Evolutionary conservation across 2,888 invertebrate genomes (phyloP).

Genomic region (Pandemis corylana): DNA sequence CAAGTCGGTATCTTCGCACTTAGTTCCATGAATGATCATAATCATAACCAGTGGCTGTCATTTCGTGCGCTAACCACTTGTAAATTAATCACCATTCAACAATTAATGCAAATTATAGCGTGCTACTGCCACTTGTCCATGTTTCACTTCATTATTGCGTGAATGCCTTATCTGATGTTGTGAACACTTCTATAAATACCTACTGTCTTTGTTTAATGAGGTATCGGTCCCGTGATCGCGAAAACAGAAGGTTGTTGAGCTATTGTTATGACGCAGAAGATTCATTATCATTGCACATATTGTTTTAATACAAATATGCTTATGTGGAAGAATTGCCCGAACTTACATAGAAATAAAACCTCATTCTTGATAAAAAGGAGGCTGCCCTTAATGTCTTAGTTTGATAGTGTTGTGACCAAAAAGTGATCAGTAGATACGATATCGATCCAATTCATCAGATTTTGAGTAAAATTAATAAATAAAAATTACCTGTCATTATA

Average conservation of each 20-base stretch:
- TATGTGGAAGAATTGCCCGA: background rate
- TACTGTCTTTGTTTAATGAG: slow-evolving; percentile 5
- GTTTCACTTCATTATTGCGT: slow-evolving; percentile 21
- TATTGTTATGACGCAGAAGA: slow-evolving; percentile 4
- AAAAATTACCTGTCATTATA: no score
- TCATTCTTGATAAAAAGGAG: background rate
- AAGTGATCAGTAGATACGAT: no score
- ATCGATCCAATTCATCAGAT: no score
- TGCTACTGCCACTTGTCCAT: slow-evolving; percentile 8
- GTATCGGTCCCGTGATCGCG: slow-evolving; percentile 10
- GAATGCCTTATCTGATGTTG: slow-evolving; percentile 26
- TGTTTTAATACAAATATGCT: background rate
- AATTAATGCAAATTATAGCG: slow-evolving; percentile 16
- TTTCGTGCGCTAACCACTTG: slow-evolving; percentile 13
- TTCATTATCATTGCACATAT: background rate
- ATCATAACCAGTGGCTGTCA: background rate
- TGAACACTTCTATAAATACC: slow-evolving; percentile 18
- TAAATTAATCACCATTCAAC: slow-evolving; percentile 8
- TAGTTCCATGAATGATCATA: no score
- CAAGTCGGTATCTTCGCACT: no score
- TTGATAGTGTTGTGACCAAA: no score
- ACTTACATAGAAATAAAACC: background rate
- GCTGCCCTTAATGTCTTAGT: background rate
- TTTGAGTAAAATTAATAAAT: no score
- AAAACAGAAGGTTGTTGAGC: slow-evolving; percentile 17